Evolutionary conservation across 2,888 invertebrate species (phyloP), one percentile per base, ranked within the genome.

Genomic region (Acanthosepion esculentum): DNA sequence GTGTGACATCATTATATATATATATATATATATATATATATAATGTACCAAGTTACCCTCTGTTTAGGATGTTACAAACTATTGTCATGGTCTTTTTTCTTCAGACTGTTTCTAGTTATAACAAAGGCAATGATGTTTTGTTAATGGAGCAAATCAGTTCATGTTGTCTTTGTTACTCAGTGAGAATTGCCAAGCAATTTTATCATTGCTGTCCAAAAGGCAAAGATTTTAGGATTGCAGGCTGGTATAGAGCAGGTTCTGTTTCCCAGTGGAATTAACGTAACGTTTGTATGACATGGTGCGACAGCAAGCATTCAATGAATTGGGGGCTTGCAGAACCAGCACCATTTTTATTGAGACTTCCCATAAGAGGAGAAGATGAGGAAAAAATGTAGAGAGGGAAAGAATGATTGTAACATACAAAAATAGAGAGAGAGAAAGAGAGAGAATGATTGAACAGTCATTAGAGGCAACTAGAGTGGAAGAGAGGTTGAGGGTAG

Each of bases 261-360:
- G 91, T 48, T 48, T 33, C 41, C 48, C 18, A 91, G 33, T n/a
- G 29, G 64, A 64, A 64, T 64, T 64, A 64, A 64, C 4, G 20
- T 26, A 64, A 64, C 23, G 23, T 64, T 64, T 64, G 64, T 64
- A 64, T 7, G 23, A 64, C 26, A 64, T 4, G 64, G 64, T 26
- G 26, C 23, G 6, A 29, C 64, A 64, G 64, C 64, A 29, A 64
- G 64, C 64, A 26, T 26, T 26, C 23, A 29, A 26, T 23, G 26
- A 23, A 26, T 8, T 26, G 26, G 64, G 23, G 26, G 26, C 64
- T 93, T 93, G 94, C 92, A 50, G 94, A 91, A 48, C 94, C 93
- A 94, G 78, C 93, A 33, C 53, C 93, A 93, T 94, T 48, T 29
- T 64, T 26, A 64, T 64, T 64, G 20, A 29, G 64, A 59, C 18